Base-by-base conservation (phyloP, 2,797 vertebrate genomes). In the Neomorphus geoffroyi region DNA sequence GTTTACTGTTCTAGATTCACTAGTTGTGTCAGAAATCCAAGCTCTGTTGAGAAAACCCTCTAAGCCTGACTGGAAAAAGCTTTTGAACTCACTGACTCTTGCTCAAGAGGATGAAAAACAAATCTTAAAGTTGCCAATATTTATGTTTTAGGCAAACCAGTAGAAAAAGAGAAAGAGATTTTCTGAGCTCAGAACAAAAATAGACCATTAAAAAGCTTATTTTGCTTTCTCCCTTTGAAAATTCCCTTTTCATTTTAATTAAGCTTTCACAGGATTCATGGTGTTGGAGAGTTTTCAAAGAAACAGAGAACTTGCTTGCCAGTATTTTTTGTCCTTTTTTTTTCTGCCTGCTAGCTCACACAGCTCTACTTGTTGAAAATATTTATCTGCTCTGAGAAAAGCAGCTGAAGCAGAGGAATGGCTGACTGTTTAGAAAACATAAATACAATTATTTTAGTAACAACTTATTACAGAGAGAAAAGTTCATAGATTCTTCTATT, bases 61-160 rank as follows among this genome's bases (percentile, higher is more conserved):
- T 79, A 91, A 91, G 89, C 86, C 78, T 91, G 84, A 80, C 66
- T 92, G 75, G 48, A 72, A 91, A 95, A 96, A 88, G 84, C 94
- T 95, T 96, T 96, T 96, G 93, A 96, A 95, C 83, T 97, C 72
- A 65, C 18, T 94, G 72, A 28, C 60, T 89, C 80, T 95, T 96
- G 84, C 90, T 92, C 86, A 85, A 91, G 64, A 96, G 79, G 81
- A 96, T 92, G 85, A 95, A 97, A 97, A 96, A 89, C 88, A 95
- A 96, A 92, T 84, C 69, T 93, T 87, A 84, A 94, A 88, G 90
- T 65, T 95, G 93, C 95, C 96, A 96, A 93, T 96, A 95, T 96
- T 96, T 95, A 96, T 91, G 80, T 94, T 96, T 94, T 93, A 81
- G 92, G 75, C 74, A 85, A 94, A 89, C 28, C 65, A 88, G 83